phyloP scores from a whole-genome alignment of 2,113 vertebrate genomes.

The Microtus montanus region DNA sequence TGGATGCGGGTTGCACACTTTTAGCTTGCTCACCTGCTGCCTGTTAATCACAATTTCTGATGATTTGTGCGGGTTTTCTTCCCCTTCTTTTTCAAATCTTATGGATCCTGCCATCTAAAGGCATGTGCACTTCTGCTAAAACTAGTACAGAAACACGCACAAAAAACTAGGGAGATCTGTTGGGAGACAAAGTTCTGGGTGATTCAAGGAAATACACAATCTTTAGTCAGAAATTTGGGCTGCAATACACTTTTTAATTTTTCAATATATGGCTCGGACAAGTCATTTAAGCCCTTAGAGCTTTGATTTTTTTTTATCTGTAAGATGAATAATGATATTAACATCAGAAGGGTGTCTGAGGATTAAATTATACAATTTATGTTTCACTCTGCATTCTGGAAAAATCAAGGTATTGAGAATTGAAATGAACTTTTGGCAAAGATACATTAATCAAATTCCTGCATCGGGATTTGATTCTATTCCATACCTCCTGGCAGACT shows the following conservation, averaged over 20 bases:
- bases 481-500: neutral
- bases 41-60: conserved; percentile 67
- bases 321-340: conserved; percentile 17
- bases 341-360: neutral
- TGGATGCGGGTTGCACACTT: conserved; percentile 52
- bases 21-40: conserved; percentile 59
- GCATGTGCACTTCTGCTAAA: conserved; percentile 34
- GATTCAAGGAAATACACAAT: neutral
- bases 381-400: neutral
- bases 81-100: neutral
- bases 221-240: conserved; percentile 42
- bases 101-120: conserved; percentile 53
- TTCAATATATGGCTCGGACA: neutral
- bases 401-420: neutral
- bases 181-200: conserved; percentile 35
- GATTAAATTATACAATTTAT: conserved; percentile 40
- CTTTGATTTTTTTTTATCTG: neutral
- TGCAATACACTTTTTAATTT: conserved; percentile 37
- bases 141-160: conserved; percentile 33
- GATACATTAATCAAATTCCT: neutral
- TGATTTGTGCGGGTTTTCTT: conserved; percentile 15
- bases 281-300: conserved; percentile 10
- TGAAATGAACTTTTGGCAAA: neutral
- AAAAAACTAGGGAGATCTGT: conserved; percentile 42
- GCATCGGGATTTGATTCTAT: neutral